These are phyloP conservation scores for Periophthalmus modestus DNA, from an alignment of 2,113 vertebrate species.

Conservation along the genomic window DNA sequence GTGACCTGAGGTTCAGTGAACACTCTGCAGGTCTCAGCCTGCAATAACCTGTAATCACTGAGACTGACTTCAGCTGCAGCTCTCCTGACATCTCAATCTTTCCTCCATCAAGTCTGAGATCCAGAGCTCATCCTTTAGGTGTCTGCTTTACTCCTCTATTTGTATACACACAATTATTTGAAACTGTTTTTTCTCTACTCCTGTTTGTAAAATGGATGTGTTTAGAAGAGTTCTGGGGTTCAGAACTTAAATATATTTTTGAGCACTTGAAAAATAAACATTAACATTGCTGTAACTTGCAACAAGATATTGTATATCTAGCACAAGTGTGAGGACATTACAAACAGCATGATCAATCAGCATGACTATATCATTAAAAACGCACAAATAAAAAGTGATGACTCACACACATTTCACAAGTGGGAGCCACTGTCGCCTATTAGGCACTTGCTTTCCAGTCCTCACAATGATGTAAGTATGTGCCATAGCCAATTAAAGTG, in stretches of 20 bases:
- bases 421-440: neutral
- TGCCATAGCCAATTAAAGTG: slow-evolving; percentile 9
- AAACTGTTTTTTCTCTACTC: neutral
- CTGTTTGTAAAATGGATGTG: neutral
- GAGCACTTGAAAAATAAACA: neutral
- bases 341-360: neutral
- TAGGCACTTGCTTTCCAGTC: slow-evolving; percentile 9
- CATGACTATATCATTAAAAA: neutral
- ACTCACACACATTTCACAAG: slow-evolving; percentile 1
- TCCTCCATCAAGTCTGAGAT: slow-evolving; percentile 9
- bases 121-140: slow-evolving; percentile 11
- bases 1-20: slow-evolving; percentile 10
- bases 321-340: neutral
- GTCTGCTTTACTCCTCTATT: neutral
- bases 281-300: neutral
- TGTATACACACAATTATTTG: neutral
- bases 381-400: neutral
- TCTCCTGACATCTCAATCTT: slow-evolving; percentile 22
- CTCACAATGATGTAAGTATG: slow-evolving; percentile 6
- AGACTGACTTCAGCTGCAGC: slow-evolving; percentile 12
- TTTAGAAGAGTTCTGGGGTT: neutral
- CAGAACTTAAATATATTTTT: neutral
- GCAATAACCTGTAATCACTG: slow-evolving; percentile 22
- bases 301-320: too few relatives aligned
- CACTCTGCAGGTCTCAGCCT: neutral